Evolutionary conservation across 2,797 vertebrate genomes (phyloP).

Genomic region (Odontamblyopus lacepedii): DNA sequence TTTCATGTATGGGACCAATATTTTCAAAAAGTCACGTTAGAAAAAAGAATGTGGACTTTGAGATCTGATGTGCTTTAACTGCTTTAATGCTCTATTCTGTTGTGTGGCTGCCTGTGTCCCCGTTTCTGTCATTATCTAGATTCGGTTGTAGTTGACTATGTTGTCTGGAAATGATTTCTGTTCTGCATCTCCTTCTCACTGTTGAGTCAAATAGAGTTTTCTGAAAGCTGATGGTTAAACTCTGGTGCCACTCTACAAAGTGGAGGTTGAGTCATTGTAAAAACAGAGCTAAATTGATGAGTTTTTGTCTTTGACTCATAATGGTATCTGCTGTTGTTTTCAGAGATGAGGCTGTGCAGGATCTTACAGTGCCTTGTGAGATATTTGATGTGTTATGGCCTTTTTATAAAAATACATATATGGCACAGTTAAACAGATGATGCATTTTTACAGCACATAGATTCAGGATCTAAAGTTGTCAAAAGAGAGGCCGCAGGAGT

Average conservation of each 20-base stretch:
- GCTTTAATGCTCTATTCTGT: neutral
- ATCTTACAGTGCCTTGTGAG: neutral
- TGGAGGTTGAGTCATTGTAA: conserved; percentile 39
- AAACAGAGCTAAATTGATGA: conserved; percentile 15
- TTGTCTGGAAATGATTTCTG: neutral
- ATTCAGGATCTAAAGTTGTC: neutral
- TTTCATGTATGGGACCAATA: neutral
- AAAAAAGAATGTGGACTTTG: neutral
- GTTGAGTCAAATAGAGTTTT: conserved; percentile 53
- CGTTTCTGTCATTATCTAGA: neutral
- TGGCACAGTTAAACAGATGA: neutral
- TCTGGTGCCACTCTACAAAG: conserved; percentile 20
- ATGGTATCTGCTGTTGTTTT: conserved; percentile 8
- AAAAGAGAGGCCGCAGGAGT: neutral
- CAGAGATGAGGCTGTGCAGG: neutral
- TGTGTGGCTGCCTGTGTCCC: neutral
- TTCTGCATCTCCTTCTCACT: conserved; percentile 25
- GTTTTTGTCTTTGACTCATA: conserved; percentile 32
- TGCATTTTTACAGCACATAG: neutral
- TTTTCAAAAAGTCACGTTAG: neutral
- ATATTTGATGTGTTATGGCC: neutral
- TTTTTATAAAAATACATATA: neutral
- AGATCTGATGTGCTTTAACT: neutral
- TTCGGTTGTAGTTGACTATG: neutral
- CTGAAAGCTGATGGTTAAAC: conserved; percentile 8